These are phyloP conservation scores for Ophioninae sp. DNA, from an alignment of 2,888 invertebrate species.

Conservation along the genomic window DNA sequence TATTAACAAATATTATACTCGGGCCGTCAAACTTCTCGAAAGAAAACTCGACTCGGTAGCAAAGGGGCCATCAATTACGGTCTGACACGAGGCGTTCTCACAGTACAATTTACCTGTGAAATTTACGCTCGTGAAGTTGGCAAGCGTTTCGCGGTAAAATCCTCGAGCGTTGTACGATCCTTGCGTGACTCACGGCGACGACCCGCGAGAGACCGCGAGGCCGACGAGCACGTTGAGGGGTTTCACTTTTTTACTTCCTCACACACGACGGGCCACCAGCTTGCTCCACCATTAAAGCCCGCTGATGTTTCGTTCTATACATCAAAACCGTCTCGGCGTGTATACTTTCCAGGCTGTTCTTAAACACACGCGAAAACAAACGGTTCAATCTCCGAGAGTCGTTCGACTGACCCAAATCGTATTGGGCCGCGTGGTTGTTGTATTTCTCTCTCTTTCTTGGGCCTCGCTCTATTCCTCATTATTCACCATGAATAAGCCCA, in stretches of 20 bases:
- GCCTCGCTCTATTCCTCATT: background rate
- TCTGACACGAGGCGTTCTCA: constrained; percentile 24
- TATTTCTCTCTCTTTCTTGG: background rate
- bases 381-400: constrained; percentile 45
- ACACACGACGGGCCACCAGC: constrained; percentile 40
- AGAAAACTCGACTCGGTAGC: background rate
- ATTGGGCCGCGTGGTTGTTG: constrained; percentile 22
- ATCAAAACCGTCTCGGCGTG: constrained; percentile 30
- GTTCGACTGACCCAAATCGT: constrained; percentile 62
- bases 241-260: constrained; percentile 61
- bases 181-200: constrained; percentile 52
- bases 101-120: constrained; percentile 36
- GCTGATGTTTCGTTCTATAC: constrained; percentile 21
- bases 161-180: constrained; percentile 20
- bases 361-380: constrained; percentile 21
- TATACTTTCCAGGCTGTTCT: constrained; percentile 30
- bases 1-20: background rate
- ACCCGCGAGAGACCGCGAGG: background rate
- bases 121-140: constrained; percentile 41
- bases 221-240: constrained; percentile 29
- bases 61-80: background rate
- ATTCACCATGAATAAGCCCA: constrained; percentile 7
- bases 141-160: constrained; percentile 41
- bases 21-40: background rate
- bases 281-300: constrained; percentile 44